These are phyloP conservation scores for Meganola albula DNA, from an alignment of 2,888 invertebrate species.

Conservation along the genomic window DNA sequence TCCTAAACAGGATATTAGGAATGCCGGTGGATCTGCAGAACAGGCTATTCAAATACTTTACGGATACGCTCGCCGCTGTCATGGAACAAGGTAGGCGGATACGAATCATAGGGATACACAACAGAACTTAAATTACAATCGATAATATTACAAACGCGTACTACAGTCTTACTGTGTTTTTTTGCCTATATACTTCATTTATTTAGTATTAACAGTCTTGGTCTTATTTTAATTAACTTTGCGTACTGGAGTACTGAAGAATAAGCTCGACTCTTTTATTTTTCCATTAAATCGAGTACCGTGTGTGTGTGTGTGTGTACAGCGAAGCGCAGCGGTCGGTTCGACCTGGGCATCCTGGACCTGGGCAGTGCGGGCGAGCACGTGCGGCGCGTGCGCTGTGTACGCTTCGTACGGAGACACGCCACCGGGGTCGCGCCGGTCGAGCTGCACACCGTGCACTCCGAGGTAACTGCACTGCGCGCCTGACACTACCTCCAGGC, in stretches of 20 bases:
- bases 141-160: too few species aligned
- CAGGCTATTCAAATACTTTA: constrained; percentile 97
- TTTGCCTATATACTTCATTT: too few species aligned
- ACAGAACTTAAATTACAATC: too few species aligned
- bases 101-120: too few species aligned
- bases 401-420: constrained; percentile 91
- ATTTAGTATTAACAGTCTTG: too few species aligned
- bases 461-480: constrained; percentile 81
- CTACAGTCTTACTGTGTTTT: too few species aligned
- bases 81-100: constrained; percentile 89
- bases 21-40: constrained; percentile 99
- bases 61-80: constrained; percentile 94
- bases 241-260: too few species aligned
- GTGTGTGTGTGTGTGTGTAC: constrained; percentile 1
- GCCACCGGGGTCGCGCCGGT: constrained; percentile 95
- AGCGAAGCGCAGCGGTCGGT: constrained; percentile 96
- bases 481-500: too few species aligned
- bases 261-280: too few species aligned
- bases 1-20: constrained; percentile 97
- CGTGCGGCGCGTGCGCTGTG: constrained; percentile 88
- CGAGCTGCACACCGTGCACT: constrained; percentile 94
- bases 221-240: too few species aligned
- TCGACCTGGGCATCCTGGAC: constrained; percentile 91
- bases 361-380: constrained; percentile 95
- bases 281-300: too few species aligned